A percentile compares a stretch with the other conserved stretches of the same genome.
Evolutionary conservation across 2,113 vertebrate species (phyloP).

Genomic region (Phoenicopterus ruber): DNA sequence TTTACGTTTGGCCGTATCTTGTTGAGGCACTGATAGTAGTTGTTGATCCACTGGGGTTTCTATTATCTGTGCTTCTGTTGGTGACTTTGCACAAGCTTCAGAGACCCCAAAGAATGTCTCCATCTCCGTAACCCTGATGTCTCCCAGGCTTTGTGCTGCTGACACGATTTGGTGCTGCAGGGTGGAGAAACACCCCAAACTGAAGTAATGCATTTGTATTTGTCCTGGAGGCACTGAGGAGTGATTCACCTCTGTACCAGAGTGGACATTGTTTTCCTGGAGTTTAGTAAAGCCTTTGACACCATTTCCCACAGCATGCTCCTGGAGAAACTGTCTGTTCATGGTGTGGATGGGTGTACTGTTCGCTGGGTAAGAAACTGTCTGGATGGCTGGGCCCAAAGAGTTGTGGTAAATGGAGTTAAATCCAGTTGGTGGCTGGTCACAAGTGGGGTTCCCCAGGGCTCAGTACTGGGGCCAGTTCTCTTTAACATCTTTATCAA

Average conservation of each 20-base stretch:
- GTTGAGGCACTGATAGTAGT: neutral
- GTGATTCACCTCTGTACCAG: neutral
- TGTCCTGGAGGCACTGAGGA: neutral
- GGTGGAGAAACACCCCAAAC: neutral
- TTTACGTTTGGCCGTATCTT: neutral
- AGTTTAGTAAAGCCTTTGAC: too few species aligned
- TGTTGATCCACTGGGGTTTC: neutral
- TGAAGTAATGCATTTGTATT: neutral
- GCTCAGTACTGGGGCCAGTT: too few species aligned
- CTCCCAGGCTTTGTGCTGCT: neutral
- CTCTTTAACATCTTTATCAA: too few species aligned
- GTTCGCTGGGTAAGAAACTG: too few species aligned
- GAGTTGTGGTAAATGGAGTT: too few species aligned
- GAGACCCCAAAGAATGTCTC: neutral
- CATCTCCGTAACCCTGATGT: rapidly evolving
- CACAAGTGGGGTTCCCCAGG: too few species aligned
- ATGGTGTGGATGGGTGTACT: too few species aligned
- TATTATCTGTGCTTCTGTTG: neutral
- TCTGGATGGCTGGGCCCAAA: too few species aligned
- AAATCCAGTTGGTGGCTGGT: too few species aligned
- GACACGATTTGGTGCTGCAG: neutral
- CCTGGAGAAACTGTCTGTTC: too few species aligned
- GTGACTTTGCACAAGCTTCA: neutral
- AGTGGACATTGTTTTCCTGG: too few species aligned
- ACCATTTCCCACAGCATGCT: too few species aligned